These are phyloP conservation scores for Varroa destructor DNA, from an alignment of 1,140 invertebrate genomes.

Conservation along the genomic window DNA sequence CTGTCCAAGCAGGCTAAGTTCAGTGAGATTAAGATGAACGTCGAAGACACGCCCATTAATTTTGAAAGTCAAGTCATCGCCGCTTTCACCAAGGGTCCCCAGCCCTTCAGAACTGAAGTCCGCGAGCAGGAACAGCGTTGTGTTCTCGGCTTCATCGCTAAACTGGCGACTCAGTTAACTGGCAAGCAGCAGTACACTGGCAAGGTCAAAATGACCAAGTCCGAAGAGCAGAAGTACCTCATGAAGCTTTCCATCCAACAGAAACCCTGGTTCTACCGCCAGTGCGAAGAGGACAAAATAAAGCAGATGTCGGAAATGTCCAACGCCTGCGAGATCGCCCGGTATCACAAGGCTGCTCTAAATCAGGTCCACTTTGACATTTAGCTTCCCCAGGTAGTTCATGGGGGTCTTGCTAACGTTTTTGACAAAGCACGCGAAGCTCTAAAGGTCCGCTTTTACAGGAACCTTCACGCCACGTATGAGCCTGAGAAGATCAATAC, in stretches of 20 bases:
- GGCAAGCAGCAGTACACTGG: constrained; percentile 25
- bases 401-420: constrained; percentile 5
- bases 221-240: constrained; percentile 20
- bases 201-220: constrained; percentile 22
- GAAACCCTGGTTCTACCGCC: constrained; percentile 10
- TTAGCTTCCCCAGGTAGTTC: constrained; percentile 1
- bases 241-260: not conserved
- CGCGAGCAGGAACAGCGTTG: constrained; percentile 8
- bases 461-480: constrained; percentile 21
- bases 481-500: constrained; percentile 3
- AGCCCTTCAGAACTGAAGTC: constrained; percentile 20
- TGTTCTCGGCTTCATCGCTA: constrained; percentile 11
- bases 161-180: constrained; percentile 1
- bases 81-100: constrained; percentile 8
- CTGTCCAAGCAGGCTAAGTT: constrained; percentile 23
- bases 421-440: constrained; percentile 2
- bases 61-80: not conserved
- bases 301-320: constrained; percentile 23
- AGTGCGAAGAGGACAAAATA: constrained; percentile 25
- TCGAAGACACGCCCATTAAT: not conserved
- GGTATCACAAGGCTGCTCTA: constrained; percentile 4
- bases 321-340: constrained; percentile 22
- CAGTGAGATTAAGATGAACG: constrained; percentile 19
- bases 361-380: constrained; percentile 13
- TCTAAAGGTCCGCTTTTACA: constrained; percentile 21